Percentiles rank a stretch among this genome's conserved stretches.
These are phyloP conservation scores for Acronicta alni DNA, from an alignment of 2,888 invertebrate species.

Conservation along the genomic window DNA sequence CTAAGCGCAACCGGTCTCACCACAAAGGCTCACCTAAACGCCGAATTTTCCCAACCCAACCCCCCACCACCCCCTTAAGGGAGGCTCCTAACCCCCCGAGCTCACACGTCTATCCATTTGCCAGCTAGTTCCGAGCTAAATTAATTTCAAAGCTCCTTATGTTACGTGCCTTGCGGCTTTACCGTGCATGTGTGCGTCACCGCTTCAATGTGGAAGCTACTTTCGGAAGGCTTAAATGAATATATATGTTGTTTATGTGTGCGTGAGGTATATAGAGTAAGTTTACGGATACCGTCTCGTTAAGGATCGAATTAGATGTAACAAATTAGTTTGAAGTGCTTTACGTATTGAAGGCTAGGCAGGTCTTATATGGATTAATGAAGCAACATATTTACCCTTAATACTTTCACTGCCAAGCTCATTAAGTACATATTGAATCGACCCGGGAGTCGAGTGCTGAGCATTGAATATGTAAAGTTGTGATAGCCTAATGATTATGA, in stretches of 20 bases:
- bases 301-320: slow-evolving; percentile 85
- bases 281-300: slow-evolving; percentile 84
- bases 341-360: slow-evolving; percentile 57
- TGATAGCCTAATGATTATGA: too few relatives aligned
- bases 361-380: slow-evolving; percentile 20
- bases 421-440: too few relatives aligned
- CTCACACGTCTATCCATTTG: slow-evolving; percentile 90
- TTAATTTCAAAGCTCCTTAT: slow-evolving; percentile 90
- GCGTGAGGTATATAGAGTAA: slow-evolving; percentile 59
- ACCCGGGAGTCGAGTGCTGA: too few relatives aligned
- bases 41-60: slow-evolving; percentile 83
- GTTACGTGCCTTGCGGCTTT: slow-evolving; percentile 90
- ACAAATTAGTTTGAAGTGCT: slow-evolving; percentile 81
- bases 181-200: slow-evolving; percentile 77
- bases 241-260: slow-evolving; percentile 71
- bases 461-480: too few relatives aligned
- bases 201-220: slow-evolving; percentile 72
- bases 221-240: slow-evolving; percentile 86
- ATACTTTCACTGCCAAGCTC: too few relatives aligned
- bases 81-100: slow-evolving; percentile 70
- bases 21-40: slow-evolving; percentile 87
- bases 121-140: slow-evolving; percentile 90
- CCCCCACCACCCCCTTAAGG: slow-evolving; percentile 61
- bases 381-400: too few relatives aligned
- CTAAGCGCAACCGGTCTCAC: slow-evolving; percentile 81